Evolutionary conservation across 2,888 invertebrate genomes (phyloP).

Genomic region (Mesochorus sp.): DNA sequence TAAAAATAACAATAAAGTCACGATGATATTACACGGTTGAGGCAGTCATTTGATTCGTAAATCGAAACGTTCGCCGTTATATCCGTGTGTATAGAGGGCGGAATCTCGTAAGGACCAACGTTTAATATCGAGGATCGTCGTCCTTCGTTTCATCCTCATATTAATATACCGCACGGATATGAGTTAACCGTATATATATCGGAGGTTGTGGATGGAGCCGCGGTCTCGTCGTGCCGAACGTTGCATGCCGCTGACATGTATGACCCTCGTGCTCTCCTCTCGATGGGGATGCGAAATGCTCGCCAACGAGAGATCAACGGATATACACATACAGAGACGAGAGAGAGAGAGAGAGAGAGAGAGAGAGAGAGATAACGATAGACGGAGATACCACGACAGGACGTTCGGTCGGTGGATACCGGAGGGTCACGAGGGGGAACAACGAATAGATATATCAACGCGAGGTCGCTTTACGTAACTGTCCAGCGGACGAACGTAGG

Average conservation of each 20-base stretch:
- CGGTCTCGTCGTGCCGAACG: conserved; percentile 49
- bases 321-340: conserved; percentile 49
- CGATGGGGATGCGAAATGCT: conserved; percentile 73
- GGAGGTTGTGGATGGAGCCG: conserved; percentile 25
- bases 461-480: conserved; percentile 77
- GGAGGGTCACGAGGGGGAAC: not conserved
- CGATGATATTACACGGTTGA: not conserved
- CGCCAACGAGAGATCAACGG: conserved; percentile 57
- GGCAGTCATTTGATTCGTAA: conserved; percentile 18
- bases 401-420: conserved; percentile 59
- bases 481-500: conserved; percentile 75
- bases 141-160: conserved; percentile 66
- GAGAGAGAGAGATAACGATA: conserved; percentile 60
- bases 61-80: conserved; percentile 28
- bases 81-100: not conserved
- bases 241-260: conserved; percentile 77
- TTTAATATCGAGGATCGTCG: conserved; percentile 72
- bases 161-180: conserved; percentile 78
- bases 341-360: conserved; percentile 55
- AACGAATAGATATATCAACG: conserved; percentile 75
- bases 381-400: conserved; percentile 44
- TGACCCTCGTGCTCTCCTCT: conserved; percentile 71
- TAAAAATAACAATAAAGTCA: conserved; percentile 15
- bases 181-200: conserved; percentile 74
- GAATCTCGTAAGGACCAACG: conserved; percentile 65